Evolutionary conservation across 1,140 invertebrate genomes (phyloP), one percentile per base, ranked within the genome.

Genomic region (Sarcophaga peregrina): DNA sequence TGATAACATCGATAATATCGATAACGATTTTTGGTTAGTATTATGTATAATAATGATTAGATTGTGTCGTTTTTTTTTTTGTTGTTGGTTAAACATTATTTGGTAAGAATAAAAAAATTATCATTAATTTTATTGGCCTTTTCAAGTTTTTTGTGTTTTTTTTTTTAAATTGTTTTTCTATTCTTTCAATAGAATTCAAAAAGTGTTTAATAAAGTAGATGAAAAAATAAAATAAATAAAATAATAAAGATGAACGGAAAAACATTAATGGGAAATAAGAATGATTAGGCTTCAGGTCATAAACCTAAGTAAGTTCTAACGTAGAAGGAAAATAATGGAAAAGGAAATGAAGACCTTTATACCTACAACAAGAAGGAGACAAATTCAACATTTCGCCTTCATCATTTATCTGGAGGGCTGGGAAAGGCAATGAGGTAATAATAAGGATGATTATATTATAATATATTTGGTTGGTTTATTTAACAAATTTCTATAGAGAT

Each of bases 361-460:
- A 68, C 62, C 62, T 68, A 68, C 62, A 20, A n/a, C n/a, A n/a
- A n/a, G n/a, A n/a, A 20, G 62, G 20, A 68, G 15, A 68, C 17
- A 1, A 68, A 68, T 9, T 25, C 62, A 17, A 68, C 20, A 8
- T 17, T 62, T 17, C 15, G 58, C 13, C 15, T 17, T 62, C n/a
- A 15, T 17, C 3, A 68, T 68, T 68, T 68, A 20, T 68, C 17
- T 68, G 8, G 17, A 3, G n/a, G 10, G 10, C n/a, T 68, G n/a
- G 20, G 62, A 9, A 37, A 25, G 62, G 62, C 17, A 17, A 9
- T 7, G 17, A 15, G 17, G 17, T 78, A 78, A 78, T 78, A 78
- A 78, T 78, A 78, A 78, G 75, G 47, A 48, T 78, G 50, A 50
- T 78, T 78, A 78, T 50, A 78, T 78, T 78, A 50, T 78, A 48